Base-by-base conservation (phyloP, 1,140 invertebrate genomes). In the Zophobas atratus region DNA sequence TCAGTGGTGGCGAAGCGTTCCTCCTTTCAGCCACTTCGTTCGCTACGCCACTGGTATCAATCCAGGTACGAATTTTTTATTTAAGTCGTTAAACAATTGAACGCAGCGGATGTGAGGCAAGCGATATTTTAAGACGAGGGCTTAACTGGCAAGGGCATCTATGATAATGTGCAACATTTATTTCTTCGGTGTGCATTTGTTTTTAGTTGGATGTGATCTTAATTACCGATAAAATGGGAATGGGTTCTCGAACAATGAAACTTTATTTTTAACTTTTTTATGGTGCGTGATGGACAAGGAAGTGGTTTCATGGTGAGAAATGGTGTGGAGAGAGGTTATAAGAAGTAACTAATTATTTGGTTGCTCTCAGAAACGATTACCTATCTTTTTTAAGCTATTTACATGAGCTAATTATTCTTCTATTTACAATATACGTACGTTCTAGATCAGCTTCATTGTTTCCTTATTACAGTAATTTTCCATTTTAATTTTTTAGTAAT, bases 141-240 rank as follows among this genome's bases (percentile, higher is more conserved):
- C 41, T 71, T 72, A 72, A 72, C 70, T 51, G 46, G 60, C 51
- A 72, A 72, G 70, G 70, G 70, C 70, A 72, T 72, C 70, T 72
- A 72, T 53, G 70, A 72, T 72, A 55, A 72, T 72, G 51, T 51
- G 70, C 70, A 53, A 72, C 70, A 72, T 72, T 72, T 8, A 72
- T 72, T 72, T 72, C 60, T 67, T 43, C 60, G 41, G 33, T 39
- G 39, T 57, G 55, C 55, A 36, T 67, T 67, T 67, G 43, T 67
- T 67, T 67, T 67, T 67, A 36, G 38, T 67, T 43, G 60, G n/a
- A 67, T 67, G 38, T 32, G 60, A 67, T 67, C 60, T 67, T 67
- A 67, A 67, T 67, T 67, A 67, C 60, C 60, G 60, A 67, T 67
- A 67, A 67, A 67, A 67, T 67, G 60, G 60, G 60, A 67, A 63